A percentile compares a stretch with the other conserved stretches of the same genome.
These are phyloP conservation scores for Propithecus coquereli DNA, from an alignment of 2,113 vertebrate genomes.

Conservation along the genomic window DNA sequence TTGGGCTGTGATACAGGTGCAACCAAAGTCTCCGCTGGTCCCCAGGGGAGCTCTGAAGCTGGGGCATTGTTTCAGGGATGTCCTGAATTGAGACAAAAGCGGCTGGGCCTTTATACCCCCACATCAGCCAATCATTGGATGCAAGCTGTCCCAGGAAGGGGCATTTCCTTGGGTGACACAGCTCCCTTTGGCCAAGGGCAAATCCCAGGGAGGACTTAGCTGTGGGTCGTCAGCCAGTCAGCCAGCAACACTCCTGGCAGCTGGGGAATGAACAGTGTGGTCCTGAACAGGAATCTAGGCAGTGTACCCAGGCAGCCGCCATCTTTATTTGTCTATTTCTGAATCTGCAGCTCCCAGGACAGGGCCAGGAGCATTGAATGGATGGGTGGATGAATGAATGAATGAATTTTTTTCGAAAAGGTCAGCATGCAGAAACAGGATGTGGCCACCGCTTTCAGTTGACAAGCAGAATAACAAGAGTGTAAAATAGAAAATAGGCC, in stretches of 20 bases:
- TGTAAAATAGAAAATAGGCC: background rate
- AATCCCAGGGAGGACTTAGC: background rate
- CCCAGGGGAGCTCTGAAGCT: background rate
- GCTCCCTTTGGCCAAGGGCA: background rate
- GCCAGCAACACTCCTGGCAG: background rate
- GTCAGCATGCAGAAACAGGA: background rate
- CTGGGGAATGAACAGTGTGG: background rate
- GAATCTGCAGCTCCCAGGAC: background rate
- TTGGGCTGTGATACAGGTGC: background rate
- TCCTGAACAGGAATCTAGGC: background rate
- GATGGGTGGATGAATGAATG: background rate
- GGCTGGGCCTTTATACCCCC: background rate
- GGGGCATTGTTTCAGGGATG: background rate
- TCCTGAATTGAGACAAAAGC: background rate
- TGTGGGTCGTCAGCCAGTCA: background rate
- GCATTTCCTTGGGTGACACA: background rate
- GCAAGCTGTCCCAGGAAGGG: background rate
- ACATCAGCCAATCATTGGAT: background rate
- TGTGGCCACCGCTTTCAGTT: background rate
- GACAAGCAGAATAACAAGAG: background rate
- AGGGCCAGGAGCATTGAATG: background rate
- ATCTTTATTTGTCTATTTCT: background rate
- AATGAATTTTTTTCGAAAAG: constrained; percentile 10
- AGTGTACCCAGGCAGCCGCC: background rate
- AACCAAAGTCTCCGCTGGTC: background rate